phyloP scores from a whole-genome alignment of 2,888 invertebrate species.

The Harmothoe impar region DNA sequence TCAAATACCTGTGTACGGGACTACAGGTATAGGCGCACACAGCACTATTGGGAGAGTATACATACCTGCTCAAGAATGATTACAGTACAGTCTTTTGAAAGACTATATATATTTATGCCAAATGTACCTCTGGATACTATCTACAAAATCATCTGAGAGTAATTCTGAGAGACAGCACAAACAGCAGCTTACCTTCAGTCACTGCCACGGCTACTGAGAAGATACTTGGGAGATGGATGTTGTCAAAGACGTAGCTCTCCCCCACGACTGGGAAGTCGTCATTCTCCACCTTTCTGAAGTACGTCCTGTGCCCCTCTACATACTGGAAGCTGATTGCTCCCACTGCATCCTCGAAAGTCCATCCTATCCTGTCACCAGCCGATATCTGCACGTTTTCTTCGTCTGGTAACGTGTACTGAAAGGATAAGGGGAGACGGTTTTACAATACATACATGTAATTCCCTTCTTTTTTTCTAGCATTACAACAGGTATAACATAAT shows the following conservation, averaged over 20 bases:
- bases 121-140: no score
- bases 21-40: no score
- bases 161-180: no score
- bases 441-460: no score
- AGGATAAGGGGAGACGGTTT: background rate
- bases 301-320: conserved; percentile 66
- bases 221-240: conserved; percentile 60
- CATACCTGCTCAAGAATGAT: no score
- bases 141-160: no score
- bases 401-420: conserved; percentile 66
- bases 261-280: conserved; percentile 63
- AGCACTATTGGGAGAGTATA: no score
- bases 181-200: conserved; percentile 34
- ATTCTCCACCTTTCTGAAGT: conserved; percentile 64
- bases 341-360: conserved; percentile 65
- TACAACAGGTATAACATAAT: no score
- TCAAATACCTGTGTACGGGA: background rate
- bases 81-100: no score
- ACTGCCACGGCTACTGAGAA: conserved; percentile 63
- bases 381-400: conserved; percentile 45
- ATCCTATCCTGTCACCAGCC: conserved; percentile 68
- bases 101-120: no score
- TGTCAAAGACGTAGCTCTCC: conserved; percentile 62
- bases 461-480: no score
- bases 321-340: conserved; percentile 69